These are phyloP conservation scores for Suncus etruscus DNA, from an alignment of 2,113 vertebrate species.

Conservation along the genomic window DNA sequence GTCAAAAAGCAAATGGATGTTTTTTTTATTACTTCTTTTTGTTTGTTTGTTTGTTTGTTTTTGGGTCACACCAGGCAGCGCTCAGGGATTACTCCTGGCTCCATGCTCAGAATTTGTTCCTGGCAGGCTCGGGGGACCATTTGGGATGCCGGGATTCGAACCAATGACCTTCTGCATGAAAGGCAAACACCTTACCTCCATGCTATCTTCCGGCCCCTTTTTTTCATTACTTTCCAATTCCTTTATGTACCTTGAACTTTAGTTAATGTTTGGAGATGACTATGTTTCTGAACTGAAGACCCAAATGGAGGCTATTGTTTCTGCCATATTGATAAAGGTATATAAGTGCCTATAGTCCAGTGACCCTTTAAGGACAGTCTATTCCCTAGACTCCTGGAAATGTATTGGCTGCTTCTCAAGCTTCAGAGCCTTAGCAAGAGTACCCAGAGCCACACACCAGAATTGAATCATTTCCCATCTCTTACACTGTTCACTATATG, in stretches of 20 bases:
- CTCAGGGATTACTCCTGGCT: no score
- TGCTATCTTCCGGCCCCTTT: no score
- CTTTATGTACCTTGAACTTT: neutral
- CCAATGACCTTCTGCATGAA: no score
- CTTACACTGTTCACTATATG: slow-evolving; percentile 15
- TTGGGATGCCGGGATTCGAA: no score
- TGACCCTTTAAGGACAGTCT: neutral
- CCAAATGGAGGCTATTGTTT: slow-evolving; percentile 34
- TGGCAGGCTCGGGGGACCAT: no score
- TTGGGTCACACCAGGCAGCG: no score
- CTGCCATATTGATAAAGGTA: slow-evolving; percentile 11
- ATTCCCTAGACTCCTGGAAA: neutral
- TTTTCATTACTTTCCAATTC: slow-evolving; percentile 27
- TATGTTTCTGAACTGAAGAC: slow-evolving; percentile 7
- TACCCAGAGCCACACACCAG: neutral
- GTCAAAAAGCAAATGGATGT: neutral
- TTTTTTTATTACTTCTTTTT: no score
- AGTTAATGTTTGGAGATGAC: neutral
- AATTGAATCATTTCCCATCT: slow-evolving; percentile 35
- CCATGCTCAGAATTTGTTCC: no score
- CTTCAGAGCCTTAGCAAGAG: neutral
- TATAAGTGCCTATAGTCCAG: neutral
- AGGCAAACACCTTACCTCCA: no score
- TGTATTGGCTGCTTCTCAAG: neutral
- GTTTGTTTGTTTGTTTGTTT: no score